Base-by-base conservation (phyloP, 2,888 invertebrate genomes). In the Caenorhabditis auriculariae region DNA sequence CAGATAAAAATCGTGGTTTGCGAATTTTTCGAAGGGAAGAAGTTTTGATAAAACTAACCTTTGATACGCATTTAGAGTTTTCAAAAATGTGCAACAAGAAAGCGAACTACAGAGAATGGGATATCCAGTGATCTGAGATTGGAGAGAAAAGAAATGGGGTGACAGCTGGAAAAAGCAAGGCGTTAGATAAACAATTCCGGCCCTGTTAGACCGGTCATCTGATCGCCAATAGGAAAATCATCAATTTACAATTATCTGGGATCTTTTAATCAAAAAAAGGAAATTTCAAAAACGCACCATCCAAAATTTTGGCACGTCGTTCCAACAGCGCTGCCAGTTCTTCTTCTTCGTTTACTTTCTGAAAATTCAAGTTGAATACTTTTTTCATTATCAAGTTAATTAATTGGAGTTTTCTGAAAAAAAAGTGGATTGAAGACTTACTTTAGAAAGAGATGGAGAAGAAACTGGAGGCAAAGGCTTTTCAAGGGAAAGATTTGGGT, bases 281-380 rank as follows among this genome's bases (percentile, higher is more conserved):
- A n/a, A n/a, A n/a, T n/a, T n/a, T n/a, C n/a, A 41, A 28, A 46
- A 37, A 46, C 56, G 38, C 1, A 69, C 69, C 69, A 50, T 69
- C 69, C 17, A 54, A 47, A 50, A 69, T 69, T 26, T 59, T 60
- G n/a, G 42, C 55, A 17, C 63, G 41, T 23, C 69, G 49, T 26
- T 69, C 69, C 51, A 69, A 41, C 3, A 56, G 49, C 9, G 57
- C 61, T n/a, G 42, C 54, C 44, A 69, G 43, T 28, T 66, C 63
- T 4, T 55, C 37, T 35, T 63, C 63, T 53, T 62, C 52, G 17
- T n/a, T n/a, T n/a, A n/a, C n/a, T n/a, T n/a, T n/a, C n/a, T n/a
- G n/a, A n/a, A n/a, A n/a, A n/a, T n/a, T n/a, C n/a, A n/a, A n/a
- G n/a, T n/a, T n/a, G n/a, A n/a, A n/a, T n/a, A n/a, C n/a, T n/a